phyloP scores from a whole-genome alignment of 2,113 vertebrate species.

The Neotoma lepida region DNA sequence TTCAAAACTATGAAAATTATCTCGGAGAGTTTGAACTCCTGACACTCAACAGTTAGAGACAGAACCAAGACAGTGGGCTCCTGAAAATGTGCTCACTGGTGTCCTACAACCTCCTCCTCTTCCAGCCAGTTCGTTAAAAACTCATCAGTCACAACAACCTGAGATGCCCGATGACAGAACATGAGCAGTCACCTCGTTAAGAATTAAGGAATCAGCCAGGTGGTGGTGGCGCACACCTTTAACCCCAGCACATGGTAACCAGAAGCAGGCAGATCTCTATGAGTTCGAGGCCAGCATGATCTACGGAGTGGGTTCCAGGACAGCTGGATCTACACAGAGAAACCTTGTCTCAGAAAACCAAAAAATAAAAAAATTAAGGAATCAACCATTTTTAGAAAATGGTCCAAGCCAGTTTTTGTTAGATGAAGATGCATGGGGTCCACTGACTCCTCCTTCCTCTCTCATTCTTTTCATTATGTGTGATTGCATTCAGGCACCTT shows the following conservation, averaged over 20 bases:
- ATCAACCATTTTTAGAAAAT: neutral
- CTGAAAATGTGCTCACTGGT: neutral
- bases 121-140: neutral
- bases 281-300: neutral
- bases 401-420: neutral
- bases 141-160: neutral
- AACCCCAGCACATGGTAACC: neutral
- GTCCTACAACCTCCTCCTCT: neutral
- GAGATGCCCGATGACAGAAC: neutral
- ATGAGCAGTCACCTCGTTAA: neutral
- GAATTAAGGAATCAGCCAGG: neutral
- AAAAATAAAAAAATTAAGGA: neutral
- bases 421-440: slow-evolving; percentile 56
- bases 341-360: neutral
- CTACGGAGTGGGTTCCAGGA: neutral
- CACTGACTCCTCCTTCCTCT: neutral
- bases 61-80: neutral
- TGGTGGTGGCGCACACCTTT: neutral
- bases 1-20: slow-evolving; percentile 26
- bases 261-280: neutral
- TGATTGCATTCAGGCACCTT: slow-evolving; percentile 40
- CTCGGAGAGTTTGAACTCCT: neutral
- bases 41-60: neutral
- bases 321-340: neutral
- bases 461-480: neutral